Percentiles rank a stretch among this genome's conserved stretches.
These are phyloP conservation scores for Arvicanthis niloticus DNA, from an alignment of 2,113 vertebrate genomes.

Conservation along the genomic window DNA sequence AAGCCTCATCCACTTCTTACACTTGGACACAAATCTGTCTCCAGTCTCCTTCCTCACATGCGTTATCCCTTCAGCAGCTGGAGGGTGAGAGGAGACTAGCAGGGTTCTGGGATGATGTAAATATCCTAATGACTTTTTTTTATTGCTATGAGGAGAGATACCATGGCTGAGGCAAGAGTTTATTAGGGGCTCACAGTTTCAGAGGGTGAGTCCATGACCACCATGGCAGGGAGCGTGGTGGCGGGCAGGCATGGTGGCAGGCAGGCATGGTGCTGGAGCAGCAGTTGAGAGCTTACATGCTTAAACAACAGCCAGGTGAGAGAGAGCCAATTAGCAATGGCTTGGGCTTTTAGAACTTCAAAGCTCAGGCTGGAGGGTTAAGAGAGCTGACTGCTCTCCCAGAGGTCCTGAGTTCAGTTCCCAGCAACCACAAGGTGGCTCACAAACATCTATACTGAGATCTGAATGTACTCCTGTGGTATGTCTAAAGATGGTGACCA, in stretches of 20 bases:
- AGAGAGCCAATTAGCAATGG: neutral
- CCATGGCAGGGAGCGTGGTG: neutral
- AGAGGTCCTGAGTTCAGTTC: too few relatives aligned
- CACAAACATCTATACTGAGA: too few relatives aligned
- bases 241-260: neutral
- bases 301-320: neutral
- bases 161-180: neutral
- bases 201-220: neutral
- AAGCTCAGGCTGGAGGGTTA: too few relatives aligned
- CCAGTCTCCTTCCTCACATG: constrained; percentile 1
- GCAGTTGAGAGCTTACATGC: neutral
- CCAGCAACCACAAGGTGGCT: too few relatives aligned
- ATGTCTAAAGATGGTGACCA: too few relatives aligned
- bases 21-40: constrained; percentile 73
- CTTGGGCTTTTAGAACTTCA: neutral
- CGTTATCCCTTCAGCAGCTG: neutral
- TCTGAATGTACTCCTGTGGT: too few relatives aligned
- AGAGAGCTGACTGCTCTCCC: too few relatives aligned
- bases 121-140: neutral
- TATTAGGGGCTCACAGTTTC: neutral
- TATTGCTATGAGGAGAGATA: neutral
- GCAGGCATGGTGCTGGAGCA: neutral
- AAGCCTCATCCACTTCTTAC: constrained; percentile 74
- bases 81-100: constrained; percentile 42
- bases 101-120: neutral